These are phyloP conservation scores for Diplogasteroides magnus DNA, from an alignment of 1,140 invertebrate genomes.

Conservation along the genomic window DNA sequence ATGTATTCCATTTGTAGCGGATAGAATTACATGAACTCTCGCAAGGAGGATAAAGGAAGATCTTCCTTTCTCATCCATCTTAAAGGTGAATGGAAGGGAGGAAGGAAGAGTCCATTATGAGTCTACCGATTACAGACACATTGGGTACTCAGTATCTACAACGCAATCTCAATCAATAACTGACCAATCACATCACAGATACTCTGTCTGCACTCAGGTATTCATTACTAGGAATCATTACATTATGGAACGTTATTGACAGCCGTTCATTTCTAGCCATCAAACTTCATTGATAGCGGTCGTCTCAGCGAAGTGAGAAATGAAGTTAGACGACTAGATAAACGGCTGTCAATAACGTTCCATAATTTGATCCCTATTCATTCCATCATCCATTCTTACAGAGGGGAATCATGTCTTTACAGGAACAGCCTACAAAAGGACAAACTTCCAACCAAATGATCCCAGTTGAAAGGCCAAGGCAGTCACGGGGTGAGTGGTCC, in stretches of 20 bases:
- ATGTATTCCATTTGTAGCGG: conserved; percentile 62
- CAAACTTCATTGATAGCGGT: too few species aligned
- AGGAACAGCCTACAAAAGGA: conserved; percentile 93
- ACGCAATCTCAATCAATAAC: conserved; percentile 91
- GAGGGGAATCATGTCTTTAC: not conserved
- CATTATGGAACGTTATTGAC: too few species aligned
- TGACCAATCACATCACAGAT: conserved; percentile 98
- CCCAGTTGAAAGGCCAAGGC: conserved; percentile 97
- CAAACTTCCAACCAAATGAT: conserved; percentile 92
- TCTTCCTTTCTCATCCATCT: conserved; percentile 72
- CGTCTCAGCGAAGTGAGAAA: too few species aligned
- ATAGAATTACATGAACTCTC: conserved; percentile 93
- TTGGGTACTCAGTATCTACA: conserved; percentile 95
- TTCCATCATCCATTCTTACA: not conserved
- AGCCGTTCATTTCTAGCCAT: too few species aligned
- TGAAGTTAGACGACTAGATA: too few species aligned
- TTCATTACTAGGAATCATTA: too few species aligned
- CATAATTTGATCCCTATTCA: too few species aligned
- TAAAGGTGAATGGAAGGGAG: conserved; percentile 51
- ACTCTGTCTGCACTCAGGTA: conserved; percentile 77
- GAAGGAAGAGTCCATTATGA: not conserved
- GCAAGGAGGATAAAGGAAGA: conserved; percentile 97
- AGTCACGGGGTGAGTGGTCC: conserved; percentile 85
- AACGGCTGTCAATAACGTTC: too few species aligned
- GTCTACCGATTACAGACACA: conserved; percentile 60